Evolutionary conservation across 37 sponge, comb jelly and placozoan species (phyloP), one percentile per base, ranked within the genome.

Genomic region (Ianthella basta): DNA sequence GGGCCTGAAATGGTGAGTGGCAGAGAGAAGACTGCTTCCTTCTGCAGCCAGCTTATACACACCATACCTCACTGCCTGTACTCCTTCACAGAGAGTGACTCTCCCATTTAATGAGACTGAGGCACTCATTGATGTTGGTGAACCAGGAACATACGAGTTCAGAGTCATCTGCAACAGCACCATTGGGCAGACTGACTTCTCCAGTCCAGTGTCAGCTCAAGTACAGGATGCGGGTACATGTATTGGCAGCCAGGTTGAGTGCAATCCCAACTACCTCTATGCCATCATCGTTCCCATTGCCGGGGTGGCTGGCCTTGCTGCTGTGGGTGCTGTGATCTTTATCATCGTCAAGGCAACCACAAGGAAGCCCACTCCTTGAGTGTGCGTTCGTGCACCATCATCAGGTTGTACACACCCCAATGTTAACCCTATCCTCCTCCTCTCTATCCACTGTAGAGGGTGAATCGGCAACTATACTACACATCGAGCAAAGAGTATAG

Each of bases 261-360:
- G 78, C 78, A 75, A 75, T 23, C 78, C 78, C 8, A 50, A 40
- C 53, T n/a, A 40, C 78, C 37, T 75, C 20, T 75, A 75, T 41
- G 78, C 78, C 44, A 50, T 75, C 32, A 75, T 41, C 15, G 78
- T 41, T 18, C 78, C 78, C 24, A 36, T 75, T 15, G 78, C 78
- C 12, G 78, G 25, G 24, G 13, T 75, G 38, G 37, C 54, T 0
- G 37, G 16, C 24, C 0, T 40, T 18, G 78, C 78, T 50, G 40
- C 39, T 2, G 53, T 75, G 37, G 78, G 18, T 36, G 53, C 54
- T 40, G 44, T 75, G 44, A 75, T 75, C 0, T 75, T 75, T 15
- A 41, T 75, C 20, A 1, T 69, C 1, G 70, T 69, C 33, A 69
- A 69, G 34, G 70, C 70, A 44, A 8, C 8, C 50, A 44, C 50